Conservation (phyloP, 2,888 invertebrate species). For the Microchrysa polita region DNA sequence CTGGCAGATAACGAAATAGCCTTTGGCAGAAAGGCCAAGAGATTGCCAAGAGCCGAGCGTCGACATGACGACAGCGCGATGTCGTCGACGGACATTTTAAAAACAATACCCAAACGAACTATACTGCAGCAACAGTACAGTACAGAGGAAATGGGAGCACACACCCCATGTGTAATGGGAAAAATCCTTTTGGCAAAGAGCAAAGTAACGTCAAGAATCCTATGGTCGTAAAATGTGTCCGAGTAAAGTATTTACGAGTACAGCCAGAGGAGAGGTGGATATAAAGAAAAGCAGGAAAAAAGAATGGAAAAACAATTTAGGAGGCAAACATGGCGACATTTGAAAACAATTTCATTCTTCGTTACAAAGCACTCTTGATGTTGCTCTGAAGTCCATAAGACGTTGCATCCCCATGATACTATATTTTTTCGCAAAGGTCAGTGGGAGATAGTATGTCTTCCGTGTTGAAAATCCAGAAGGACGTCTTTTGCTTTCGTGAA, state of each 20-base stretch:
- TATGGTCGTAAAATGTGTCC: conserved; percentile 43
- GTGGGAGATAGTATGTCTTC: neutral
- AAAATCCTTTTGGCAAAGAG: conserved; percentile 36
- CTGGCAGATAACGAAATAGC: neutral
- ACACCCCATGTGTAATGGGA: conserved; percentile 4
- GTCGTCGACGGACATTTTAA: neutral
- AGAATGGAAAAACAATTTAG: too few species aligned
- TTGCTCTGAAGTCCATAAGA: neutral
- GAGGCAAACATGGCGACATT: conserved; percentile 19
- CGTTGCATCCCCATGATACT: neutral
- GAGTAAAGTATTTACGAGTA: conserved; percentile 37
- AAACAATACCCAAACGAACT: conserved; percentile 13
- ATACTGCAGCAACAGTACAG: neutral
- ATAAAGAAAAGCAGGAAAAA: too few species aligned
- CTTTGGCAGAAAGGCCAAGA: neutral
- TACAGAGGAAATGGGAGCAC: too few species aligned
- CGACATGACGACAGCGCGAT: neutral
- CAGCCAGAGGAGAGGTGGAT: neutral
- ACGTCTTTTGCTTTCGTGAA: neutral
- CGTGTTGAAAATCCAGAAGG: neutral
- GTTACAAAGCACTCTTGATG: neutral
- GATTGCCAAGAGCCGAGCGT: neutral
- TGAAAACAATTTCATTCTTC: conserved; percentile 42
- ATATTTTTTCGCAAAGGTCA: neutral
- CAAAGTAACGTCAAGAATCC: conserved; percentile 15